Evolutionary conservation across 2,797 vertebrate species (phyloP), one percentile per base, ranked within the genome.

Genomic region (Pogonophryne albipinna): DNA sequence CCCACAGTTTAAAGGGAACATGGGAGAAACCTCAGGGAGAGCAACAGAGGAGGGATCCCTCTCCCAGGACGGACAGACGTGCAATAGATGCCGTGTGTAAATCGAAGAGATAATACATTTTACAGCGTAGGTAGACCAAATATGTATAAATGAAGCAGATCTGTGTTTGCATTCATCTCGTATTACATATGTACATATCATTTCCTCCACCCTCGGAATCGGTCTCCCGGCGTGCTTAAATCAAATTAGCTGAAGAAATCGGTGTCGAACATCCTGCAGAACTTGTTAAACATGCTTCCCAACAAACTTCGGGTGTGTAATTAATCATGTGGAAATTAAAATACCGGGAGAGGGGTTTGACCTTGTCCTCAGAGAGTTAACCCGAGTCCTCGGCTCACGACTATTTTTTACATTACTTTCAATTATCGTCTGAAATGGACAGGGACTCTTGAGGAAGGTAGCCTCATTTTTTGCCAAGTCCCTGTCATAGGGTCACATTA

Each of bases 331-430:
- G 73, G 84, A 95, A 94, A 93, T 93, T 94, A 91, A 95, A 94
- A 89, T 82, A 90, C 92, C 87, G 82, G 78, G 83, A 85, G 75
- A 85, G 81, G 34, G 89, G 76, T 89, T 85, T 90, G 92, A 94
- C 93, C 91, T 91, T 87, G 89, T 92, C 93, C 90, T 90, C 71
- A 16, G 91, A 92, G 92, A 93, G 84, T 79, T 91, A 84, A 91
- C 92, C 91, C 83, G 64, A 78, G 91, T 90, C 83, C 80, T 65
- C 79, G 41, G 85, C 82, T 78, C 86, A 82, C 42, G 10, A 89
- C 93, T 95, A 94, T 95, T 95, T 95, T 95, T 95, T 95, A 93
- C 88, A 92, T 93, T 93, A 91, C 92, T 95, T 95, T 94, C 93
- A 96, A 95, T 95, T 94, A 95, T 94, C 89, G 67, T 84, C 83